phyloP scores from a whole-genome alignment of 1,140 invertebrate species.

The Cyphomyrmex costatus region DNA sequence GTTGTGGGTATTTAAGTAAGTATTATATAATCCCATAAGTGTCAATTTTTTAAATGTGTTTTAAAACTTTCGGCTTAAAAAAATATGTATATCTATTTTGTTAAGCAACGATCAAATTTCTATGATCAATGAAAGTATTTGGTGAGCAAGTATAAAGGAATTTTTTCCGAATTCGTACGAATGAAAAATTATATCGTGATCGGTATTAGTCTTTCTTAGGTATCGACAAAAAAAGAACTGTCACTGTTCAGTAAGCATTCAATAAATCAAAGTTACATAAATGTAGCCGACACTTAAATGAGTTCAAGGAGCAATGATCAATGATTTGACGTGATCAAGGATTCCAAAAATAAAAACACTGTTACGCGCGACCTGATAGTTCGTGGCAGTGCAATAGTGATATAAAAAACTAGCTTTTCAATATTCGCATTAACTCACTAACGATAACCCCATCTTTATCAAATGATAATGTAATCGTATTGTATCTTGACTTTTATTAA shows the following conservation, averaged over 20 bases:
- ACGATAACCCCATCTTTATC: slow-evolving; percentile 11
- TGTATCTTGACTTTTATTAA: slow-evolving; percentile 1
- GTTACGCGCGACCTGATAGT: slow-evolving; percentile 35
- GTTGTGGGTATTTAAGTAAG: no score
- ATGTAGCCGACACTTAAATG: slow-evolving; percentile 32
- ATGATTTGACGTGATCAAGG: slow-evolving; percentile 48
- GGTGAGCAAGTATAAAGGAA: neutral
- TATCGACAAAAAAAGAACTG: neutral
- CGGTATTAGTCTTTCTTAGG: neutral
- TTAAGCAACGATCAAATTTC: neutral
- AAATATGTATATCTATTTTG: neutral
- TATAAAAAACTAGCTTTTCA: slow-evolving; percentile 7
- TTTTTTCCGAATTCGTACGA: neutral
- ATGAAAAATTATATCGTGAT: neutral
- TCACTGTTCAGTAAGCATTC: neutral
- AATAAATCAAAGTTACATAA: slow-evolving; percentile 50
- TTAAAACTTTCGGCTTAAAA: no score
- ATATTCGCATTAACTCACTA: slow-evolving; percentile 5
- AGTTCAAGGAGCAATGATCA: slow-evolving; percentile 52
- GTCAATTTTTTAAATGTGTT: no score
- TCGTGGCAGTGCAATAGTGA: slow-evolving; percentile 1
- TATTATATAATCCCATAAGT: no score
- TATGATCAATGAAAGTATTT: neutral
- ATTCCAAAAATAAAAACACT: slow-evolving; percentile 56
- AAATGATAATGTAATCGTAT: neutral